A percentile compares a stretch with the other conserved stretches of the same genome.
These are phyloP conservation scores for Coecobrya sp. DNA, from an alignment of 2,888 invertebrate genomes.

Conservation along the genomic window DNA sequence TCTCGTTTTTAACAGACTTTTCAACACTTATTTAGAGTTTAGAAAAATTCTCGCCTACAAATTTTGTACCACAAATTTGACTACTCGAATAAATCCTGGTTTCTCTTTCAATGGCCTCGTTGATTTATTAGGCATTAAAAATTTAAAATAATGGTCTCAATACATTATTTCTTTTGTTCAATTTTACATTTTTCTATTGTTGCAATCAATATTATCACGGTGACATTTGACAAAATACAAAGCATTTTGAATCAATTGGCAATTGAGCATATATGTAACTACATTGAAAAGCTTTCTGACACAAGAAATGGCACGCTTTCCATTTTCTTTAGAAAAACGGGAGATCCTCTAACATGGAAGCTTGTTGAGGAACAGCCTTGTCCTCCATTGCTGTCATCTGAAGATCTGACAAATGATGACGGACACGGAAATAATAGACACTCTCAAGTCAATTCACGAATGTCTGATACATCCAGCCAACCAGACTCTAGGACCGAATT, in stretches of 20 bases:
- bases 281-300: too few relatives aligned
- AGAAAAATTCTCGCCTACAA: slow-evolving; percentile 31
- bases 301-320: not conserved
- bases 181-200: not conserved
- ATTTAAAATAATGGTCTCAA: not conserved
- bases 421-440: slow-evolving; percentile 66
- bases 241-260: too few relatives aligned
- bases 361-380: slow-evolving; percentile 90
- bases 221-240: too few relatives aligned
- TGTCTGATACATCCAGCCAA: slow-evolving; percentile 85
- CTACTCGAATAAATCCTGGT: slow-evolving; percentile 6
- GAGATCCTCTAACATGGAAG: slow-evolving; percentile 95
- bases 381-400: slow-evolving; percentile 64
- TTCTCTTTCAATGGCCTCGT: slow-evolving; percentile 74
- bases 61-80: slow-evolving; percentile 42
- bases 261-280: not conserved
- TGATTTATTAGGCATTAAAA: slow-evolving; percentile 29
- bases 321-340: slow-evolving; percentile 90
- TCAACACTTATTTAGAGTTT: slow-evolving; percentile 24
- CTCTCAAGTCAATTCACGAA: slow-evolving; percentile 77
- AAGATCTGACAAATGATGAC: slow-evolving; percentile 74
- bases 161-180: not conserved
- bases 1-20: not conserved
- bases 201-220: too few relatives aligned
- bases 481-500: slow-evolving; percentile 84